Conservation (phyloP, 2,797 vertebrate genomes). For the Ptychobarbus kaznakovi region DNA sequence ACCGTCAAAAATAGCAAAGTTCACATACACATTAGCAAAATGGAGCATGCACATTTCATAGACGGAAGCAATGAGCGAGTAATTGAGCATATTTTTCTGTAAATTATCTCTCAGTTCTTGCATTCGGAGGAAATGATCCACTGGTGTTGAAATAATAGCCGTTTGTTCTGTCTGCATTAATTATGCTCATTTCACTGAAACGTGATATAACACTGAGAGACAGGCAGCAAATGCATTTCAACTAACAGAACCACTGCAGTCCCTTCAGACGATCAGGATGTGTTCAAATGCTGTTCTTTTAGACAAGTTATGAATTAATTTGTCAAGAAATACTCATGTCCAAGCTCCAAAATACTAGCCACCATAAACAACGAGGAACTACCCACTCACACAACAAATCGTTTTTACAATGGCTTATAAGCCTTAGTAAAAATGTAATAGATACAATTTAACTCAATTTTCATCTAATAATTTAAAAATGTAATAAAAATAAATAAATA, state of each 20-base stretch:
- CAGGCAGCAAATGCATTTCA: background rate
- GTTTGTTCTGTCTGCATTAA: slow-evolving; percentile 16
- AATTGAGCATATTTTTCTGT: slow-evolving; percentile 17
- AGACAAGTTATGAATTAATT: background rate
- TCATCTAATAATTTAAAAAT: too few relatives aligned
- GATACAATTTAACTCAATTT: too few relatives aligned
- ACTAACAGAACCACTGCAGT: background rate
- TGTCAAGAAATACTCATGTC: background rate
- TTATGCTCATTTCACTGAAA: background rate
- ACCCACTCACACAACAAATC: background rate
- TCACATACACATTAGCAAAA: background rate
- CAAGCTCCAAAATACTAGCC: background rate
- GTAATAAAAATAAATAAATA: too few relatives aligned
- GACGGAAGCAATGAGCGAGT: background rate
- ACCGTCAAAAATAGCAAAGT: background rate
- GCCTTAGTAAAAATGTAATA: too few relatives aligned
- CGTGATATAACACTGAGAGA: background rate
- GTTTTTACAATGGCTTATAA: background rate
- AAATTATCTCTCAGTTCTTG: slow-evolving; percentile 11
- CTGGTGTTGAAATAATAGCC: slow-evolving; percentile 10
- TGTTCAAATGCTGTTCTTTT: background rate
- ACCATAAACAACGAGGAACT: background rate
- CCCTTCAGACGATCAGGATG: background rate
- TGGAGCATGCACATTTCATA: background rate
- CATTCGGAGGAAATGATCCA: slow-evolving; percentile 9